Evolutionary conservation across 2,888 invertebrate species (phyloP).

Genomic region (Nineta flava): DNA sequence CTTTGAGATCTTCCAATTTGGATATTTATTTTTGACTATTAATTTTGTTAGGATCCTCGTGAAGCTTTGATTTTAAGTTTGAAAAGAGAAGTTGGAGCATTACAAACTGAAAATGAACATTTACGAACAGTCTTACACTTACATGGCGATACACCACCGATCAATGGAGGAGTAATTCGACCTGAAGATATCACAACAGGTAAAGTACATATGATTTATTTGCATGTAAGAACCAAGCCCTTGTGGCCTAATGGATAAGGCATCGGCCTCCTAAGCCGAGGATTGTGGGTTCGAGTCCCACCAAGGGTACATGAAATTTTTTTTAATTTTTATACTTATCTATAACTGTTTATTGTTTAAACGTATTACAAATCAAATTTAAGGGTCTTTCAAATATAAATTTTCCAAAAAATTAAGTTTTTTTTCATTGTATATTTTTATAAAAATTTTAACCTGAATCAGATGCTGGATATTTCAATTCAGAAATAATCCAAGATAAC

Average conservation of each 20-base stretch:
- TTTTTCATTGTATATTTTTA: no score
- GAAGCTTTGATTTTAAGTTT: slow-evolving; percentile 80
- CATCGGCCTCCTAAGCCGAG: slow-evolving; percentile 65
- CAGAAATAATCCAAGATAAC: no score
- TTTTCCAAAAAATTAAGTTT: no score
- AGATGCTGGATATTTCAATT: no score
- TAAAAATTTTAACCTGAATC: no score
- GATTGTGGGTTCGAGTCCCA: slow-evolving; percentile 64
- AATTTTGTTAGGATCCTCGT: slow-evolving; percentile 56
- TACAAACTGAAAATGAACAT: slow-evolving; percentile 81
- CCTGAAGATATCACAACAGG: slow-evolving; percentile 5
- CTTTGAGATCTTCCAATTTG: no score
- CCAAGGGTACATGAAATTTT: slow-evolving; percentile 38
- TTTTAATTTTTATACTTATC: background rate
- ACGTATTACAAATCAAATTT: no score
- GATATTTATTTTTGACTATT: background rate
- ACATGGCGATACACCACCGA: slow-evolving; percentile 33
- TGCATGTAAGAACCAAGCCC: slow-evolving; percentile 26
- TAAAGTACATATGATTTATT: background rate
- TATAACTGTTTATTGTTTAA: background rate
- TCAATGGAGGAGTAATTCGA: background rate
- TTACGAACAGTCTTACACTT: slow-evolving; percentile 58
- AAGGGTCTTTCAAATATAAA: no score
- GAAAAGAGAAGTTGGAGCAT: slow-evolving; percentile 70
- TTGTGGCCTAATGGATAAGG: slow-evolving; percentile 66